phyloP scores from a whole-genome alignment of 2,888 invertebrate genomes.

The Alcis repandata region DNA sequence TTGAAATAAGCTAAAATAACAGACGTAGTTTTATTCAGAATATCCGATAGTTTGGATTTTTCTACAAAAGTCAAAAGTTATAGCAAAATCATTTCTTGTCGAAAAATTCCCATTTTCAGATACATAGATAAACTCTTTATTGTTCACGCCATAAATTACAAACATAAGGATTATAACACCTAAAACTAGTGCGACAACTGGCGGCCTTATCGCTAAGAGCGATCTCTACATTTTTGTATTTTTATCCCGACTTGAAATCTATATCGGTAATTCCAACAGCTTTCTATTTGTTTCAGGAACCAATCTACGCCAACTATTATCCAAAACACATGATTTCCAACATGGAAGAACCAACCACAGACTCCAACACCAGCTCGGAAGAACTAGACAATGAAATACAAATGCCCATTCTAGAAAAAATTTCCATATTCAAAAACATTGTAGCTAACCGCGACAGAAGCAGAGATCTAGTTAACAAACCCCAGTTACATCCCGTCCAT shows the following conservation, averaged over 20 bases:
- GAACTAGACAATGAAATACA: constrained; percentile 66
- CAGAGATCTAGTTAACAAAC: constrained; percentile 63
- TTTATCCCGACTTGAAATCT: too few relatives aligned
- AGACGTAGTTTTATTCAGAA: too few relatives aligned
- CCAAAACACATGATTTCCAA: constrained; percentile 39
- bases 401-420: constrained; percentile 68
- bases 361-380: constrained; percentile 44
- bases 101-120: too few relatives aligned
- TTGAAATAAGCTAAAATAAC: too few relatives aligned
- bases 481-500: constrained; percentile 75
- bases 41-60: not conserved
- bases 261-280: too few relatives aligned
- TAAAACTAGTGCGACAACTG: too few relatives aligned
- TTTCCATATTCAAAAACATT: constrained; percentile 75
- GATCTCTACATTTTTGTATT: too few relatives aligned
- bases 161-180: too few relatives aligned
- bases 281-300: constrained; percentile 61
- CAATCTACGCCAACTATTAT: constrained; percentile 61
- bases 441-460: constrained; percentile 64
- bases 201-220: too few relatives aligned
- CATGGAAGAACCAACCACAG: constrained; percentile 35
- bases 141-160: too few relatives aligned
- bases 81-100: too few relatives aligned
- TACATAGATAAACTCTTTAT: too few relatives aligned
- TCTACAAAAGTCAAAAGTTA: not conserved